Percentiles rank a stretch among this genome's conserved stretches.
Conservation (phyloP, 2,113 vertebrate genomes). For the Plecotus auritus region DNA sequence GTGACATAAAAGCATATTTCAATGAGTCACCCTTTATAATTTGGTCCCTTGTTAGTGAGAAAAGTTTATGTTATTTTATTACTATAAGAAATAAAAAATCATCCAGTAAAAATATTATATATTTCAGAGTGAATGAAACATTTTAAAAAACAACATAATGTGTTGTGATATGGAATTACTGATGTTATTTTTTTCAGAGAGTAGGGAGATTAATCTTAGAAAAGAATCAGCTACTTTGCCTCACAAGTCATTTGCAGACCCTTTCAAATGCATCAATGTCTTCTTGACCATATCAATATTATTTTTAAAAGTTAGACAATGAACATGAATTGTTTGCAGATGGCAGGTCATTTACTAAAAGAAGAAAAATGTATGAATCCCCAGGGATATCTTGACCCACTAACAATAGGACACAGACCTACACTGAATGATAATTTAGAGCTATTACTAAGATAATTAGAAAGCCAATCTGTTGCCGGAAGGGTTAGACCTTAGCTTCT, state of each 20-base stretch:
- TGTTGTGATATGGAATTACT: neutral
- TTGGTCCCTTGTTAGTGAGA: neutral
- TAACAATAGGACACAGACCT: constrained; percentile 73
- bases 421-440: constrained; percentile 82
- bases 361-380: constrained; percentile 73
- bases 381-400: constrained; percentile 73
- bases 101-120: neutral
- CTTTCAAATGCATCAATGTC: neutral
- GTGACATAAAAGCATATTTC: neutral
- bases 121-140: neutral
- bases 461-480: constrained; percentile 79
- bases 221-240: neutral
- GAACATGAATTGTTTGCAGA: constrained; percentile 74
- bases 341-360: constrained; percentile 78
- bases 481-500: constrained; percentile 76
- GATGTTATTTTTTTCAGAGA: neutral
- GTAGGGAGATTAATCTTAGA: neutral
- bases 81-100: neutral
- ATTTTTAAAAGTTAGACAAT: constrained; percentile 66
- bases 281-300: constrained; percentile 38
- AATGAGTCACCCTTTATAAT: neutral
- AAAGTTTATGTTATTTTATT: neutral
- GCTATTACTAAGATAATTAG: constrained; percentile 85
- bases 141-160: neutral
- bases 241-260: neutral